These are phyloP conservation scores for Channa maculata DNA, from an alignment of 2,113 vertebrate genomes.

Conservation along the genomic window DNA sequence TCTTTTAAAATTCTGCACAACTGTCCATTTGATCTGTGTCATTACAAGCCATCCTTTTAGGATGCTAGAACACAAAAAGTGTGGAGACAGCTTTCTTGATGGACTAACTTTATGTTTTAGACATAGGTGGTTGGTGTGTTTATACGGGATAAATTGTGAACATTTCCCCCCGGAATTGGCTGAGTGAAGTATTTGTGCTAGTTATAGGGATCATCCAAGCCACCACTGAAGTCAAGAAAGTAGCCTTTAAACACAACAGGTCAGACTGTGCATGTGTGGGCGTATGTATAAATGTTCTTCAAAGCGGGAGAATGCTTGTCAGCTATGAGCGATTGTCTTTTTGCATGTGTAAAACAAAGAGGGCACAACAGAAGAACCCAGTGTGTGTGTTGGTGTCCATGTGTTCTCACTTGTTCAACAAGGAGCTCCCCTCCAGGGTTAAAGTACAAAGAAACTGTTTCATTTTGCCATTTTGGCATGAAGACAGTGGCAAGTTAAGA, in stretches of 20 bases:
- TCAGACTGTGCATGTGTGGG: slow-evolving; percentile 13
- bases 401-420: background rate
- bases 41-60: background rate
- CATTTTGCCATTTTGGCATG: background rate
- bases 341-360: background rate
- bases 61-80: background rate
- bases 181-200: background rate
- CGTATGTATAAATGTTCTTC: slow-evolving; percentile 4
- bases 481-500: slow-evolving; percentile 6
- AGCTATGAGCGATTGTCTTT: slow-evolving; percentile 12
- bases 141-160: background rate
- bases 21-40: too few species aligned
- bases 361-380: background rate
- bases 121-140: background rate
- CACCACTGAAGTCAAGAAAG: background rate
- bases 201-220: background rate
- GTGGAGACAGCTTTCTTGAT: background rate
- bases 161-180: background rate
- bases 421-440: background rate
- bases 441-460: background rate
- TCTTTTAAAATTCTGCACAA: too few species aligned
- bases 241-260: background rate
- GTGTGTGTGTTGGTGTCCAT: background rate
- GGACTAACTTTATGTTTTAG: background rate
- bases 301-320: slow-evolving; percentile 4